Conservation (phyloP, 2,888 invertebrate species). For the Carabus problematicus region DNA sequence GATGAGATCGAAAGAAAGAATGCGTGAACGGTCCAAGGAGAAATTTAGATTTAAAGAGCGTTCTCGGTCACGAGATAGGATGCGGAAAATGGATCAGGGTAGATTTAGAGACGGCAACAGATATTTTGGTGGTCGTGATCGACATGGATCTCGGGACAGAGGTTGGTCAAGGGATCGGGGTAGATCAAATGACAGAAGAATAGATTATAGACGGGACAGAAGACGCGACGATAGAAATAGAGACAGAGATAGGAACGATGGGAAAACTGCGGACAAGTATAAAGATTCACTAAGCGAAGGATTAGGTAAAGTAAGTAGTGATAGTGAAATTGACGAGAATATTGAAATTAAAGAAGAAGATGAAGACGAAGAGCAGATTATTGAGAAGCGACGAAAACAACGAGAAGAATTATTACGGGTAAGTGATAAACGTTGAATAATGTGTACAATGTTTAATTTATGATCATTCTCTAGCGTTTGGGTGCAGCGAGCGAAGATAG, state of each 20-base stretch:
- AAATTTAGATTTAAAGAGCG: constrained; percentile 46
- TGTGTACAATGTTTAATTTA: constrained; percentile 5
- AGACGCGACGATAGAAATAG: constrained; percentile 49
- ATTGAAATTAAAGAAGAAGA: constrained; percentile 83
- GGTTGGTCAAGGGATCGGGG: constrained; percentile 53
- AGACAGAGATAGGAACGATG: constrained; percentile 46
- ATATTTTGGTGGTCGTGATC: constrained; percentile 51
- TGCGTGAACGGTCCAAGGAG: constrained; percentile 34
- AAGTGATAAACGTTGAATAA: constrained; percentile 46
- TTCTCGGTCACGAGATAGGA: constrained; percentile 44
- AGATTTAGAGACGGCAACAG: constrained; percentile 45
- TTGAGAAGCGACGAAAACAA: constrained; percentile 85
- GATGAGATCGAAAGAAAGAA: constrained; percentile 57
- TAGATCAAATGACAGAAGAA: constrained; percentile 51
- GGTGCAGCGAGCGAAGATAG: constrained; percentile 68
- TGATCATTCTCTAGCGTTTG: constrained; percentile 58
- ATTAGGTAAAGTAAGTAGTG: constrained; percentile 74
- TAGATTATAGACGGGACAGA: constrained; percentile 55
- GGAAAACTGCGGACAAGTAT: constrained; percentile 61
- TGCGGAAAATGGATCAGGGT: constrained; percentile 46
- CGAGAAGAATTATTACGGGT: constrained; percentile 88
- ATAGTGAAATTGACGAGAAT: constrained; percentile 75
- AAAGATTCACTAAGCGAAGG: constrained; percentile 82
- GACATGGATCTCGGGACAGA: constrained; percentile 51
- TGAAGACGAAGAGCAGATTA: constrained; percentile 92